These are phyloP conservation scores for Onthophagus taurus DNA, from an alignment of 1,140 invertebrate genomes.

Conservation along the genomic window DNA sequence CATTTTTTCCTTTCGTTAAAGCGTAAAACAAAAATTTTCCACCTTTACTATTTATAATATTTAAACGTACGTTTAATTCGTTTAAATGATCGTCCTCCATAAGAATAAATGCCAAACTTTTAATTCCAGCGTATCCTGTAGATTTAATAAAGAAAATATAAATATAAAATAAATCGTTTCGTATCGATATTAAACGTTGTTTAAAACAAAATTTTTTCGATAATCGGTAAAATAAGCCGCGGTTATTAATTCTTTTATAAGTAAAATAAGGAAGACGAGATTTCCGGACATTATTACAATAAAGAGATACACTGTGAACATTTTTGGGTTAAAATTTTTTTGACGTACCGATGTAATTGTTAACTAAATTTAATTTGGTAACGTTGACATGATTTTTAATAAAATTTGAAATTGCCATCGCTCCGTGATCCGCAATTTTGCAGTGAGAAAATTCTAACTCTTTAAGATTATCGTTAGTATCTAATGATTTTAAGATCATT, in stretches of 20 bases:
- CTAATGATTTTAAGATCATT: constrained; percentile 39
- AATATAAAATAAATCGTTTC: neutral
- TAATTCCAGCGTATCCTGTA: constrained; percentile 13
- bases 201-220: too few relatives aligned
- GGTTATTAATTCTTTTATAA: neutral
- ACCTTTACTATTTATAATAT: constrained; percentile 10
- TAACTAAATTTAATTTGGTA: constrained; percentile 36
- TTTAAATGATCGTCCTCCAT: neutral
- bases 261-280: neutral
- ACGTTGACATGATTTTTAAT: constrained; percentile 36
- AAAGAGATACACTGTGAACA: neutral
- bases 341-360: constrained; percentile 41
- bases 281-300: neutral
- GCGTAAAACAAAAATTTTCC: constrained; percentile 12
- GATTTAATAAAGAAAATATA: constrained; percentile 1
- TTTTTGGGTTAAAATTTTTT: neutral
- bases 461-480: constrained; percentile 35
- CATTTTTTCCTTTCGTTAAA: constrained; percentile 1
- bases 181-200: neutral
- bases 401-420: constrained; percentile 38
- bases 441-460: constrained; percentile 43
- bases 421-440: constrained; percentile 40
- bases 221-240: neutral
- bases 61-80: constrained; percentile 6
- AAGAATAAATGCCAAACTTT: constrained; percentile 13